Conservation (phyloP, 2,113 vertebrate species). For the Lanius collurio region DNA sequence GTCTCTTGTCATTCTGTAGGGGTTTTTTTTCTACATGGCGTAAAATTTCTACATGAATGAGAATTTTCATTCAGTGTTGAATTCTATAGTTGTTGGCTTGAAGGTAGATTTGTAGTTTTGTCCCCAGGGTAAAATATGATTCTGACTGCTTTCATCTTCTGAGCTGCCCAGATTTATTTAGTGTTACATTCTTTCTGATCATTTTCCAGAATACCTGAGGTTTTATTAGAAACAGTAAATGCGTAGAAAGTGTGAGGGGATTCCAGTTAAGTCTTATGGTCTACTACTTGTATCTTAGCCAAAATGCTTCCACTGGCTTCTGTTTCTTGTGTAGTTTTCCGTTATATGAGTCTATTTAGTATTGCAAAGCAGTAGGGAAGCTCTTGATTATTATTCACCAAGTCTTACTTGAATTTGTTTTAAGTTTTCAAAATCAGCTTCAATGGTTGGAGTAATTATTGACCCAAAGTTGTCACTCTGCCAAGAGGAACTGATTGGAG, state of each 20-base stretch:
- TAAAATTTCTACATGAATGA: constrained; percentile 20
- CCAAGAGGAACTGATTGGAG: not conserved
- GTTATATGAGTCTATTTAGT: not conserved
- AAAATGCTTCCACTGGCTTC: not conserved
- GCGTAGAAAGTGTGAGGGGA: not conserved
- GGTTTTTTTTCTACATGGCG: not conserved
- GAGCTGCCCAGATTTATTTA: constrained; percentile 36
- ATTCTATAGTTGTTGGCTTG: constrained; percentile 10
- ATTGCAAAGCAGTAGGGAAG: not conserved
- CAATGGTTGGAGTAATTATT: not conserved
- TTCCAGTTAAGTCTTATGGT: not conserved
- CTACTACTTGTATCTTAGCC: not conserved
- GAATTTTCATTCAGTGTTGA: constrained; percentile 42
- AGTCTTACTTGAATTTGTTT: not conserved
- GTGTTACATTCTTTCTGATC: not conserved
- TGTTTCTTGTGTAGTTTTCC: not conserved
- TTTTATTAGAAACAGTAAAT: not conserved
- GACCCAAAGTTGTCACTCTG: not conserved
- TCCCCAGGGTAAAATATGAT: not conserved
- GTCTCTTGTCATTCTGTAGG: not conserved
- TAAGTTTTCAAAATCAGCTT: constrained; percentile 23
- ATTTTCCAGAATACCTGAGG: not conserved
- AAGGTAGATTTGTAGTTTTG: constrained; percentile 25
- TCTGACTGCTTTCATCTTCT: constrained; percentile 1
- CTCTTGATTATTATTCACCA: not conserved